Percentiles rank a stretch among this genome's conserved stretches.
Conservation (phyloP, 2,888 invertebrate species). For the Synanthedon formicaeformis region DNA sequence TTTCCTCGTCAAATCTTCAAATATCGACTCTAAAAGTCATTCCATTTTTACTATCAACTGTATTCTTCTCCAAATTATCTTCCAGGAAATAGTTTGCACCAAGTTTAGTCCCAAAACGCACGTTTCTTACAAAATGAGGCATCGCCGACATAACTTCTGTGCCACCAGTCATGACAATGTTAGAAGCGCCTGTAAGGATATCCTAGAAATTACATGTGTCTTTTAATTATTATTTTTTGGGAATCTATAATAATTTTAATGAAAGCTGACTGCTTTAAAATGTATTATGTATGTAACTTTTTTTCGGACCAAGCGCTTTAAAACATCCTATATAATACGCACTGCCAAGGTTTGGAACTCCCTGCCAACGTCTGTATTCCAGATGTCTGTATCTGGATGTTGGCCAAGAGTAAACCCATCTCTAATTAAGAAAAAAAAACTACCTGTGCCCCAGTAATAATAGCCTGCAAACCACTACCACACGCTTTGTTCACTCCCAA, state of each 20-base stretch:
- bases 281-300: too few relatives aligned
- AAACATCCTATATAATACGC: too few relatives aligned
- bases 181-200: slow-evolving; percentile 83
- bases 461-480: slow-evolving; percentile 95
- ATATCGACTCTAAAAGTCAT: slow-evolving; percentile 90
- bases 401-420: too few relatives aligned
- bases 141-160: slow-evolving; percentile 94
- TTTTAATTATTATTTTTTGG: too few relatives aligned
- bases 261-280: too few relatives aligned
- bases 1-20: slow-evolving; percentile 84
- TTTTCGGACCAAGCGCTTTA: too few relatives aligned
- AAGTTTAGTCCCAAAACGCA: slow-evolving; percentile 89
- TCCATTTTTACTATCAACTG: slow-evolving; percentile 83
- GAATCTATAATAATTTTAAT: too few relatives aligned
- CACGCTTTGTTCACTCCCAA: slow-evolving; percentile 91
- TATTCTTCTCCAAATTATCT: slow-evolving; percentile 67
- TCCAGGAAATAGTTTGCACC: slow-evolving; percentile 82
- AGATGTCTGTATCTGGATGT: too few relatives aligned
- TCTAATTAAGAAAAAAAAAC: too few relatives aligned
- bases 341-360: too few relatives aligned
- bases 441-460: slow-evolving; percentile 88
- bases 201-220: slow-evolving; percentile 68
- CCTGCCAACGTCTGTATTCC: too few relatives aligned
- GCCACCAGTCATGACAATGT: slow-evolving; percentile 89
- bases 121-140: slow-evolving; percentile 84